Base-by-base conservation (phyloP, 2,888 invertebrate genomes). In the Selenia dentaria region DNA sequence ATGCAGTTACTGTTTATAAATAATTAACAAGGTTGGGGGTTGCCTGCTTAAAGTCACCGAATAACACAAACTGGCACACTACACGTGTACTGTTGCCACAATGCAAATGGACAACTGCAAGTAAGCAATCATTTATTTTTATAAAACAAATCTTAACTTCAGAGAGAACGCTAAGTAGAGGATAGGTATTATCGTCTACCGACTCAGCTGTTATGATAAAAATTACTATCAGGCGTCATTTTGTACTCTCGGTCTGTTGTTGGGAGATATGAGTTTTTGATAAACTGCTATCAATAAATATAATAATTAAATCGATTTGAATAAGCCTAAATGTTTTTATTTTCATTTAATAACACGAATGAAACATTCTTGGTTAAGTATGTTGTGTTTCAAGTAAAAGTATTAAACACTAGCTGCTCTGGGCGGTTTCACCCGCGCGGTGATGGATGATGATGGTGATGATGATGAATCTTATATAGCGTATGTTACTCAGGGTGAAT, bases 21-120 rank as follows among this genome's bases (percentile, higher is more conserved):
- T 39, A 31, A 20, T 22, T 8, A 8, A 48, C 48, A 52, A 40
- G 12, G 37, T 41, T 35, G 34, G 5, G 18, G 0, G 4, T 18
- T 18, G 18, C 5, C 20, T 11, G 8, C 34, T 22, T 40, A 32
- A 4, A n/a, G 10, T 3, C 3, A 28, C 8, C 9, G 4, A 12
- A 12, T 13, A 13, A 6, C 10, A 14, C 29, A 9, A 22, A 22
- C 12, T 20, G 24, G 3, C 24, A 18, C n/a, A 24, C 8, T 11
- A 11, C 18, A 24, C 38, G 14, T 11, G 28, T 27, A 13, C 38
- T 31, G n/a, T 31, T 26, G 16, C 22, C 31, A 18, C 29, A n/a
- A 22, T 36, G 20, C 14, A 6, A 43, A 37, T 39, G 18, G 24
- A 13, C 35, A 34, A 51, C 43, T 40, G 20, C 6, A 18, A 26